Percentiles rank a stretch among this genome's conserved stretches.
phyloP scores from a whole-genome alignment of 2,797 vertebrate genomes.

The Acanthornis magna region DNA sequence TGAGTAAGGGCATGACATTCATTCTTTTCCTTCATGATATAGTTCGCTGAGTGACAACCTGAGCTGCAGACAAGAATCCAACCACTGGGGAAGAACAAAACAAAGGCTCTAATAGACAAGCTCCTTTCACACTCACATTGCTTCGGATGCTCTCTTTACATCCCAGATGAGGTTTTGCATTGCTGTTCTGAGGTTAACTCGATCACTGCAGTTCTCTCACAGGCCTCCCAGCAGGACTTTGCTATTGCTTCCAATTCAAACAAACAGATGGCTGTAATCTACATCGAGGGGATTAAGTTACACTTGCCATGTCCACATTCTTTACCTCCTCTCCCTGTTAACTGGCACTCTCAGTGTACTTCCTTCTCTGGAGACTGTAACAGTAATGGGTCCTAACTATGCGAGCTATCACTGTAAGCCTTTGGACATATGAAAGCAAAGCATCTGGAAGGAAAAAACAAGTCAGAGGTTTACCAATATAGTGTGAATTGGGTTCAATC shows the following conservation, averaged over 20 bases:
- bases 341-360: neutral
- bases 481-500: neutral
- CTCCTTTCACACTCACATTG: neutral
- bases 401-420: neutral
- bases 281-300: neutral
- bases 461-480: neutral
- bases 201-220: neutral
- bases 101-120: neutral
- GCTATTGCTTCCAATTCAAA: constrained; percentile 30
- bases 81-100: neutral
- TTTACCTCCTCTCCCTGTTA: constrained; percentile 21
- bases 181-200: neutral
- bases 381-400: neutral
- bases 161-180: neutral
- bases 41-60: neutral
- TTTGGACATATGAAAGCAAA: constrained; percentile 9
- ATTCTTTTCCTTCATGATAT: neutral
- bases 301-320: neutral
- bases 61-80: neutral
- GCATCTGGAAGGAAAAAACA: constrained; percentile 3
- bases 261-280: neutral
- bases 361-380: constrained; percentile 13
- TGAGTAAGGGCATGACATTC: neutral
- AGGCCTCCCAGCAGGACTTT: constrained; percentile 18
- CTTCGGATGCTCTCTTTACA: neutral